phyloP scores from a whole-genome alignment of 2,797 vertebrate genomes.

The Aulostomus chinensis region DNA sequence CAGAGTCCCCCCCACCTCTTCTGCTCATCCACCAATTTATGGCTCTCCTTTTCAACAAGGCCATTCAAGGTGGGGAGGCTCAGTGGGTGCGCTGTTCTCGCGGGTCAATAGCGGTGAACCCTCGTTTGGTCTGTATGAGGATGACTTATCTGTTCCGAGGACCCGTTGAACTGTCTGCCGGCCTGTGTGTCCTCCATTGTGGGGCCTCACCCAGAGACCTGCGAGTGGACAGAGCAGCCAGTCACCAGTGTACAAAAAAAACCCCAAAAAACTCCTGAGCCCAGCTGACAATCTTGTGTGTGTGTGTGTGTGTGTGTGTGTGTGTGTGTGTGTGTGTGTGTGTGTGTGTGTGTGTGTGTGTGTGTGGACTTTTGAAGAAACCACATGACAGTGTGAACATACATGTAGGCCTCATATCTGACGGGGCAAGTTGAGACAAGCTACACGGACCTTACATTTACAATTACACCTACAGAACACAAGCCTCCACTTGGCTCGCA shows the following conservation, averaged over 20 bases:
- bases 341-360: no score
- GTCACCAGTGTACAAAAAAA: no score
- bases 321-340: no score
- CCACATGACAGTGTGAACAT: no score
- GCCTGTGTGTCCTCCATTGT: slow-evolving; percentile 48
- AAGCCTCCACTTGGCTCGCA: no score
- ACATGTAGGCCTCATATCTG: no score
- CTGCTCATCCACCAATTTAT: slow-evolving; percentile 70
- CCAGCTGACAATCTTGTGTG: not conserved
- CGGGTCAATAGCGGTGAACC: slow-evolving; percentile 60
- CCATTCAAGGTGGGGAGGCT: slow-evolving; percentile 69
- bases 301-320: no score
- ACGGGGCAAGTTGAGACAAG: no score
- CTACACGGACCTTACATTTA: no score
- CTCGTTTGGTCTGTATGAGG: slow-evolving; percentile 43
- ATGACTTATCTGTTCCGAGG: slow-evolving; percentile 61
- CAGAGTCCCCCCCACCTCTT: slow-evolving; percentile 23
- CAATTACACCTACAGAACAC: no score
- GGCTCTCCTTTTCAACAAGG: slow-evolving; percentile 69
- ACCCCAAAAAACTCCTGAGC: not conserved
- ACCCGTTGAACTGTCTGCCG: slow-evolving; percentile 60
- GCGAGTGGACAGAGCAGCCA: slow-evolving; percentile 35
- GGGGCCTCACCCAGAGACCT: slow-evolving; percentile 14
- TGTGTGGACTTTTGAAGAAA: no score
- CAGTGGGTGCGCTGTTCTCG: slow-evolving; percentile 50